These are phyloP conservation scores for Hypsibius dujardini DNA, from an alignment of 1,140 invertebrate genomes.

Conservation along the genomic window DNA sequence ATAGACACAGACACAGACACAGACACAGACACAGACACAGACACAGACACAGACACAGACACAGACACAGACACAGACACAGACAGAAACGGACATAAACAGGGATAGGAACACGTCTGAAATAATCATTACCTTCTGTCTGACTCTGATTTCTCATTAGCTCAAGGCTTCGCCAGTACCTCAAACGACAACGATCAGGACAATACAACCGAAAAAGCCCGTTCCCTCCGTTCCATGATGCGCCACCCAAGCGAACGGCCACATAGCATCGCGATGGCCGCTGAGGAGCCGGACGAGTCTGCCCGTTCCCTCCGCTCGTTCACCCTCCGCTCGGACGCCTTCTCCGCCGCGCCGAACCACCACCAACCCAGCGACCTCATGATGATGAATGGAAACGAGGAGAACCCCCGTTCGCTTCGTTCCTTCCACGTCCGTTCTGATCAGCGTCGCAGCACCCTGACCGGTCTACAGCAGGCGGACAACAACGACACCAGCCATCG, in stretches of 20 bases:
- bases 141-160: no score
- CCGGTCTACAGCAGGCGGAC: not conserved
- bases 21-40: no score
- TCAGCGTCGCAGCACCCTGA: not conserved
- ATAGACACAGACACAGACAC: no score
- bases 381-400: not conserved
- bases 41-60: no score
- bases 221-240: slow-evolving; percentile 12
- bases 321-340: not conserved
- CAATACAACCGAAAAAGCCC: not conserved
- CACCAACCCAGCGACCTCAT: no score
- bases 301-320: slow-evolving; percentile 12
- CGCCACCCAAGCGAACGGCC: not conserved
- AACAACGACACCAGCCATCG: not conserved
- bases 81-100: no score
- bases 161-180: no score
- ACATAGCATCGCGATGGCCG: not conserved
- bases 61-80: no score
- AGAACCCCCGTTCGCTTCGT: not conserved
- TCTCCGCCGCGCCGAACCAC: not conserved
- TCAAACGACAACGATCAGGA: no score
- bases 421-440: not conserved
- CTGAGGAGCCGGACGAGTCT: not conserved
- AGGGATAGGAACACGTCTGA: no score
- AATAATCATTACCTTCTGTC: no score